Conservation (phyloP, 2,888 invertebrate species). For the Nebria salina region DNA sequence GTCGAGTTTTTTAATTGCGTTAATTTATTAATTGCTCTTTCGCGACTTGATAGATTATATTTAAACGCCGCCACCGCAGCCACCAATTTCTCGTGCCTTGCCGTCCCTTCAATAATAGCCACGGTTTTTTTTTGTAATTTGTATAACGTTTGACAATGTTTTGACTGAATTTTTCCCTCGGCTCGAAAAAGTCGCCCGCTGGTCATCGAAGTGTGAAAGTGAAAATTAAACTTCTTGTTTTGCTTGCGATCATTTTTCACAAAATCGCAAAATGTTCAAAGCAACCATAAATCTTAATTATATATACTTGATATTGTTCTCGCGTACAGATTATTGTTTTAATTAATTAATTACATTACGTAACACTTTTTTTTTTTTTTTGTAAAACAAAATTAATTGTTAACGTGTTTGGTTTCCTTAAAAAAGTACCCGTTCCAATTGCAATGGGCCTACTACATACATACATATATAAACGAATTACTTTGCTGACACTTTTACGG, state of each 20-base stretch:
- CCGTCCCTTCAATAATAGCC: background rate
- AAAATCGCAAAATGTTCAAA: conserved; percentile 24
- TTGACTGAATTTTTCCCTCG: conserved; percentile 53
- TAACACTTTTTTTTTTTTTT: background rate
- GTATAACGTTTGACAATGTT: conserved; percentile 55
- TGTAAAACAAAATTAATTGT: background rate
- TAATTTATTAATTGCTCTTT: conserved; percentile 43
- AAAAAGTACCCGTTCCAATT: background rate
- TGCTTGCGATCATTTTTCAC: conserved; percentile 39
- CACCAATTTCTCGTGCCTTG: conserved; percentile 3
- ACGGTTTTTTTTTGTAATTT: conserved; percentile 50
- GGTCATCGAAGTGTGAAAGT: conserved; percentile 35
- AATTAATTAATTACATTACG: conserved; percentile 8
- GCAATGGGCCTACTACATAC: conserved; percentile 12
- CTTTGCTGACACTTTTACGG: conserved; percentile 24
- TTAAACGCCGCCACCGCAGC: conserved; percentile 15
- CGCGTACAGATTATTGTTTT: conserved; percentile 12
- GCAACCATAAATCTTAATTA: conserved; percentile 33
- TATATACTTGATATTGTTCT: conserved; percentile 28
- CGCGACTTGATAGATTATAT: conserved; percentile 44
- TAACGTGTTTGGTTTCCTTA: background rate
- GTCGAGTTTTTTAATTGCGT: conserved; percentile 46
- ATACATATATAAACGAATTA: conserved; percentile 27
- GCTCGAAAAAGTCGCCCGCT: conserved; percentile 22
- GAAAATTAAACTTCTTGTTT: conserved; percentile 46